Evolutionary conservation across 2,888 invertebrate genomes (phyloP), one percentile per base, ranked within the genome.

Genomic region (Apocheima hispidaria): DNA sequence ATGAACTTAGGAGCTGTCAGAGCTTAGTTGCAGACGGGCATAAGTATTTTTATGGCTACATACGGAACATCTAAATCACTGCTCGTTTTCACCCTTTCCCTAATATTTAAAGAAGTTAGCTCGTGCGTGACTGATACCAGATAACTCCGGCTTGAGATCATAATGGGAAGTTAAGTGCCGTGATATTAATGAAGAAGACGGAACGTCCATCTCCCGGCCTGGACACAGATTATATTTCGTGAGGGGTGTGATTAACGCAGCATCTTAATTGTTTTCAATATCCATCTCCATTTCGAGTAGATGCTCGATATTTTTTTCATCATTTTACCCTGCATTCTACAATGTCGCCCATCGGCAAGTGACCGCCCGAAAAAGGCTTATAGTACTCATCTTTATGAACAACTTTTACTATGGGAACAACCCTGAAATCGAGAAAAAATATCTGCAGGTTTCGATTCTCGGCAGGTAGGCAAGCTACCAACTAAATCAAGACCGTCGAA

Each of bases 101-200:
- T 59, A 64, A 57, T 33, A 60, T 54, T 48, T 46, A 4, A 21
- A 16, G 41, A 55, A 51, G 65, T 57, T 54, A 59, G 75, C 73
- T 64, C 75, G 76, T 81, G 87, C 89, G 89, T 86, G 87, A 83
- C 90, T 72, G 83, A 90, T 87, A 73, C 72, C 62, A 64, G 69
- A 68, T 73, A 69, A 75, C 75, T 75, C 79, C 66, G 59, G 51
- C 52, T 72, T 73, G 60, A 63, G 70, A 68, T 67, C 70, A 74
- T 84, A 83, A 83, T 87, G 80, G 81, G 68, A 71, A 73, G 71
- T 81, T 86, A 87, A 89, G 79, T 83, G 83, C 81, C 83, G 70
- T 82, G 81, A 78, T 86, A 87, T 87, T 87, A 82, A 87, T 84
- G 82, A 77, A 70, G 63, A 57, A 66, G 51, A 54, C n/a, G 38